These are phyloP conservation scores for Dendrolimus pini DNA, from an alignment of 2,888 invertebrate species.

Conservation along the genomic window DNA sequence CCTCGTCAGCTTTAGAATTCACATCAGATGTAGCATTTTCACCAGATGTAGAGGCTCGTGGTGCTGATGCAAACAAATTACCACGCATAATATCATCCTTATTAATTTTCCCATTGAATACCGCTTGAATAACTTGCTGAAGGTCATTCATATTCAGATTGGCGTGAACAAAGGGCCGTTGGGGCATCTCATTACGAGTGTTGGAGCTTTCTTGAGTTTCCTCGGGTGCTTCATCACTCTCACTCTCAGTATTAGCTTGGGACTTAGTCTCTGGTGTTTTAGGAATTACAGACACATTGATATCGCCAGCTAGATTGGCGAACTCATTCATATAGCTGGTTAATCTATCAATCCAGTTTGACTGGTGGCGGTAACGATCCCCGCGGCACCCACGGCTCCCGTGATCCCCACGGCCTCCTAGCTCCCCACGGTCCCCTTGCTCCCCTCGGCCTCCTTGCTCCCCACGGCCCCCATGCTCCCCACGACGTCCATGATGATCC, in stretches of 20 bases:
- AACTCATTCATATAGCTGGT: conserved; percentile 72
- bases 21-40: neutral
- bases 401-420: conserved; percentile 21
- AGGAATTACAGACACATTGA: conserved; percentile 27
- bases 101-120: neutral
- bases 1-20: neutral
- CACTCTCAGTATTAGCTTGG: neutral
- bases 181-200: conserved; percentile 10
- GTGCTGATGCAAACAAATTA: neutral
- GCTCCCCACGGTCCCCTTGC: conserved; percentile 5
- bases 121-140: neutral
- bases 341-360: conserved; percentile 68
- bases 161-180: conserved; percentile 10
- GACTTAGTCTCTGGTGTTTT: conserved; percentile 15
- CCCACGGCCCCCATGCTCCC: conserved; percentile 23
- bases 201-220: conserved; percentile 2
- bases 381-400: conserved; percentile 24
- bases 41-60: neutral
- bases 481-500: conserved; percentile 24
- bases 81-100: neutral
- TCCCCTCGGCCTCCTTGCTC: conserved; percentile 23
- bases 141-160: conserved; percentile 2
- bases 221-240: neutral
- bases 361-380: conserved; percentile 28
- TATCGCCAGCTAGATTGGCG: conserved; percentile 65